Percentiles rank a stretch among this genome's conserved stretches.
These are phyloP conservation scores for Kryptolebias ocellatus DNA, from an alignment of 2,797 vertebrate genomes.

Conservation along the genomic window DNA sequence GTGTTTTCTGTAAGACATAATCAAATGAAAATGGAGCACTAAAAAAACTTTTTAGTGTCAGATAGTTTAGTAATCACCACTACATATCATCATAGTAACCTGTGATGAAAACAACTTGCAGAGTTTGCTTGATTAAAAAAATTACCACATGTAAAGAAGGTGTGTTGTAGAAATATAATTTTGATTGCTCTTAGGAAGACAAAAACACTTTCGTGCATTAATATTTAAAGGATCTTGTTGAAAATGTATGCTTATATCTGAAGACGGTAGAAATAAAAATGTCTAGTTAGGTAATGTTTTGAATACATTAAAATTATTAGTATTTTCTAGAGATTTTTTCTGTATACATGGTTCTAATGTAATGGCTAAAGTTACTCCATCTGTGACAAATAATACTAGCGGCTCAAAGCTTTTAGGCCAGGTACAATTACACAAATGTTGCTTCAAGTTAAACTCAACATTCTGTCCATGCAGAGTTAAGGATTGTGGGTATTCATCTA, in stretches of 20 bases:
- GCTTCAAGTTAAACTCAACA: too few species aligned
- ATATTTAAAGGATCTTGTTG: background rate
- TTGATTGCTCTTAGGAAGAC: background rate
- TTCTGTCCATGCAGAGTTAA: background rate
- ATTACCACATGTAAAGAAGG: background rate
- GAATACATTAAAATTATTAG: background rate
- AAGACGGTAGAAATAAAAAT: background rate
- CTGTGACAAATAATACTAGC: background rate
- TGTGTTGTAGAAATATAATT: background rate
- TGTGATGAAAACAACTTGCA: background rate
- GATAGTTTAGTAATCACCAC: too few species aligned
- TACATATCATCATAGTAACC: background rate
- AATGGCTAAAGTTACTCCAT: background rate
- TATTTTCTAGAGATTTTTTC: background rate
- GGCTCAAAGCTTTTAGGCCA: background rate
- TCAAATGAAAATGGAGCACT: too few species aligned
- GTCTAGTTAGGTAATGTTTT: background rate
- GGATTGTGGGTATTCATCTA: background rate
- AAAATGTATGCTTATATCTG: background rate
- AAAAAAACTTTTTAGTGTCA: too few species aligned
- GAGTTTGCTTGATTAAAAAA: background rate
- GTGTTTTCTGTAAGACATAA: too few species aligned
- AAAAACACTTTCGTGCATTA: background rate
- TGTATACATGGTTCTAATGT: constrained; percentile 12
- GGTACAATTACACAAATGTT: background rate